Conservation (phyloP, 2,797 vertebrate species). For the Spinus olivaceus region DNA sequence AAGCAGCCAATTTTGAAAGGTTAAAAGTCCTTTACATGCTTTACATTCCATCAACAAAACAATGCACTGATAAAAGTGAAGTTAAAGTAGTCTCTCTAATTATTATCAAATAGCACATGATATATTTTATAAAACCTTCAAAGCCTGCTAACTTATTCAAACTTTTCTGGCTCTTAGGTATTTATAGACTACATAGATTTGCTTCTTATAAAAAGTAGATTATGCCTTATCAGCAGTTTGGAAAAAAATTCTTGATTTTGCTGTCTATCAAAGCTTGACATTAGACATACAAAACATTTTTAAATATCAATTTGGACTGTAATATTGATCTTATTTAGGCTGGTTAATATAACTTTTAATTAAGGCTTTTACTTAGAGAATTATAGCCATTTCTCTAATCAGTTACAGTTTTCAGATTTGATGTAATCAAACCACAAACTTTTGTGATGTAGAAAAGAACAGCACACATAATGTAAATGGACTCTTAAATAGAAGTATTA, state of each 20-base stretch:
- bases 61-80: slow-evolving; percentile 8
- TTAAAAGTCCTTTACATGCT: slow-evolving; percentile 40
- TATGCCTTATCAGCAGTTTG: neutral
- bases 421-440: neutral
- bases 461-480: neutral
- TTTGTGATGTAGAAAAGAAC: neutral
- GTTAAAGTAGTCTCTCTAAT: slow-evolving; percentile 44
- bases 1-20: slow-evolving; percentile 14
- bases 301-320: neutral
- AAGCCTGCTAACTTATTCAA: neutral
- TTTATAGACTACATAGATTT: neutral
- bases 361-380: neutral
- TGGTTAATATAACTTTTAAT: neutral
- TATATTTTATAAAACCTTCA: neutral
- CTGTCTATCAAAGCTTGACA: neutral
- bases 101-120: slow-evolving; percentile 1
- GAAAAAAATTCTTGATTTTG: slow-evolving; percentile 5
- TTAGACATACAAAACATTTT: neutral
- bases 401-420: neutral
- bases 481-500: neutral
- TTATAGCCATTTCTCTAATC: neutral
- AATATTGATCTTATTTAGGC: neutral
- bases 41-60: slow-evolving; percentile 36
- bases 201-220: neutral
- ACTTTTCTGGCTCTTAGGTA: neutral